Base-by-base conservation (phyloP, 2,888 invertebrate genomes). In the Ennomos quercinarius region DNA sequence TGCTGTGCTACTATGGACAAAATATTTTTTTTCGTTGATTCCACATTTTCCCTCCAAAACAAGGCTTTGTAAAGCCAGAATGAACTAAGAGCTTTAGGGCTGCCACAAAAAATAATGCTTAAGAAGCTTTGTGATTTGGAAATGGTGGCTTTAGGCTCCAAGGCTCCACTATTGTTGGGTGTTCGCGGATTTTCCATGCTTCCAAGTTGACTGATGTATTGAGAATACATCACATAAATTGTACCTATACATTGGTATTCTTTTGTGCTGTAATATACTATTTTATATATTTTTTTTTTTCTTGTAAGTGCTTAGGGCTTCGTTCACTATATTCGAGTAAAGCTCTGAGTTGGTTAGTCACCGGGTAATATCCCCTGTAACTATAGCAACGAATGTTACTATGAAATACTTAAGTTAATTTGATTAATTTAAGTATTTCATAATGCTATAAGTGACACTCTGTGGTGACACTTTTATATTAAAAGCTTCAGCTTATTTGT, bases 61-160 rank as follows among this genome's bases (percentile, higher is more conserved):
- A 76, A 72, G 68, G 75, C 76, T 81, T 71, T 77, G 75, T 73
- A 66, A 74, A 72, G 63, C 74, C 66, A 66, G 75, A 70, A 68
- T 65, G 71, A 70, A 73, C 71, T 75, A 69, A 74, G 70, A 66
- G 72, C 66, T 73, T 77, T 79, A 81, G 71, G 76, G 77, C 56
- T 78, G 77, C 59, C 68, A 59, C 57, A 52, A 48, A 57, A 55
- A 55, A 50, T 52, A 62, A 55, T 57, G 54, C 55, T 59, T 54
- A 49, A 40, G 53, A n/a, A 51, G 50, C 50, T 61, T 56, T 58
- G 58, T 61, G 60, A 63, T 66, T 62, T 53, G 42, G 60, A 57
- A 56, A 57, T 59, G 36, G 41, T 37, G 48, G 58, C 34, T 61
- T 58, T 62, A 42, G 13, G 38, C 12, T 39, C 40, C 10, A n/a